These are phyloP conservation scores for Glaucopsyche alexis DNA, from an alignment of 2,888 invertebrate genomes.

Conservation along the genomic window DNA sequence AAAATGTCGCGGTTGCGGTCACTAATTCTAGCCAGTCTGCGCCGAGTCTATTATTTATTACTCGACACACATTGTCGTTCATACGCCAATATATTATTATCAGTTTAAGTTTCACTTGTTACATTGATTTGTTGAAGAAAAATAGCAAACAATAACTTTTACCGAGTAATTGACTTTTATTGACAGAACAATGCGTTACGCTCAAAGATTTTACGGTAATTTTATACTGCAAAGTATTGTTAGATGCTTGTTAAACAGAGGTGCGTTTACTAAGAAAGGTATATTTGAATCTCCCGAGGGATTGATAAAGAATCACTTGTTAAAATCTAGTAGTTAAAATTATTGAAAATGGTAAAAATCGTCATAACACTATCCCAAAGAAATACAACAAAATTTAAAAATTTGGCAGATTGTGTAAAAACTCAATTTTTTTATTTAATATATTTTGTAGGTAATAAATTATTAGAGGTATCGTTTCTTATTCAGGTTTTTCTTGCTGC, in stretches of 20 bases:
- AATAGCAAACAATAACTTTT: slow-evolving; percentile 13
- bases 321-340: no score
- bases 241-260: not conserved
- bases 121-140: not conserved
- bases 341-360: no score
- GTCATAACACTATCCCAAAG: no score
- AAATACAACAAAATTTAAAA: no score
- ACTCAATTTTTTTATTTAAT: no score
- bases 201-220: not conserved
- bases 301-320: no score
- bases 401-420: no score
- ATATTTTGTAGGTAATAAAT: no score
- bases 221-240: not conserved
- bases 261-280: no score
- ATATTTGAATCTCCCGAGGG: no score
- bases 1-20: no score
- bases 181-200: slow-evolving; percentile 3
- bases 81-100: not conserved
- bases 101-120: not conserved
- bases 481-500: not conserved
- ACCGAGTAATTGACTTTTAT: slow-evolving; percentile 5
- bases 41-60: not conserved
- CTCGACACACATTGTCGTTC: not conserved
- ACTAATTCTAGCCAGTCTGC: no score
- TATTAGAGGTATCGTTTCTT: not conserved